These are phyloP conservation scores for Eupithecia subfuscata DNA, from an alignment of 2,888 invertebrate genomes.

Conservation along the genomic window DNA sequence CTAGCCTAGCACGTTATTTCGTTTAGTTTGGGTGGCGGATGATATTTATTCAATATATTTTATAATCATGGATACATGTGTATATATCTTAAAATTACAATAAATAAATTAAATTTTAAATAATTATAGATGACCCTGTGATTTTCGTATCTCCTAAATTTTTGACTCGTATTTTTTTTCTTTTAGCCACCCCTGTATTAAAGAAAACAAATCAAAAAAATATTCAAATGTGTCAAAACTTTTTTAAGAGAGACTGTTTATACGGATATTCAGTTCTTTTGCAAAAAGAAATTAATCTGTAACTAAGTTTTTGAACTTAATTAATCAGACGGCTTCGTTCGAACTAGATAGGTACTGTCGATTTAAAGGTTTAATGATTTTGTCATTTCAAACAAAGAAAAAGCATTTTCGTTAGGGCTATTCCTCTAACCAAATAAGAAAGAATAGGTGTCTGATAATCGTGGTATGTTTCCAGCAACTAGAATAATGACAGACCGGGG, in stretches of 20 bases:
- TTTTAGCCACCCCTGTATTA: too few species aligned
- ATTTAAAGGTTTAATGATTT: too few species aligned
- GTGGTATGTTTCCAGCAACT: slow-evolving; percentile 45
- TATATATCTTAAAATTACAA: slow-evolving; percentile 60
- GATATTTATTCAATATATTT: not conserved
- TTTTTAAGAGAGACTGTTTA: too few species aligned
- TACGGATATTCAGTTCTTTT: not conserved
- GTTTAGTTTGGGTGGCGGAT: not conserved
- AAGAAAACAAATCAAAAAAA: too few species aligned
- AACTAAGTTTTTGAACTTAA: not conserved
- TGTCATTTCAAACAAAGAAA: not conserved
- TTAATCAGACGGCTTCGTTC: not conserved
- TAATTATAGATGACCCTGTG: too few species aligned
- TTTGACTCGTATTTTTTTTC: too few species aligned
- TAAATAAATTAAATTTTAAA: not conserved
- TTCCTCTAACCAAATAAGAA: not conserved
- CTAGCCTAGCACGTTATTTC: not conserved
- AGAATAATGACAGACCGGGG: slow-evolving; percentile 56
- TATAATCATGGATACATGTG: slow-evolving; percentile 56
- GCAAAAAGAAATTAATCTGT: not conserved
- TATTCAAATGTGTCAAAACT: too few species aligned
- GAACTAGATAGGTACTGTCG: not conserved
- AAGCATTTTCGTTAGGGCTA: not conserved
- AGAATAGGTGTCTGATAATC: not conserved
- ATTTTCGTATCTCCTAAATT: too few species aligned